These are phyloP conservation scores for Dryobates pubescens DNA, from an alignment of 2,797 vertebrate genomes.

Conservation along the genomic window DNA sequence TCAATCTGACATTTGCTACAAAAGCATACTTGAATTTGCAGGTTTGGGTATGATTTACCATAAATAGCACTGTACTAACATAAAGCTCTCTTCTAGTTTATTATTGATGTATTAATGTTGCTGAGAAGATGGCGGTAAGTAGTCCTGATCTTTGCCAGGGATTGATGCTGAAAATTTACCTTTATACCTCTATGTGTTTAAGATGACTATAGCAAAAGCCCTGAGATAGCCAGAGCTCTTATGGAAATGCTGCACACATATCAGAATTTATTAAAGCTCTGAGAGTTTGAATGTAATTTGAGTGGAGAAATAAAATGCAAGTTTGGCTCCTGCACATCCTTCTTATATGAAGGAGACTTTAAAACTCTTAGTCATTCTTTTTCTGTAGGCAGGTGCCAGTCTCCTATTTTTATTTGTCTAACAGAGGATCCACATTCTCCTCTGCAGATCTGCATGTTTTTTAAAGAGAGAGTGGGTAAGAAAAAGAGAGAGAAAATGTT, in stretches of 20 bases:
- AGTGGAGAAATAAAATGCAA: neutral
- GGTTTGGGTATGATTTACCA: neutral
- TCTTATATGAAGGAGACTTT: neutral
- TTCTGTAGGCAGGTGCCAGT: neutral
- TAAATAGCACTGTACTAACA: neutral
- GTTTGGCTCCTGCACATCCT: neutral
- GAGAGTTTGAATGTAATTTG: neutral
- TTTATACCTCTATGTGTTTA: neutral
- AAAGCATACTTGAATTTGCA: neutral
- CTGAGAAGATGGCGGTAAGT: neutral
- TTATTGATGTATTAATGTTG: neutral
- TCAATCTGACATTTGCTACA: neutral
- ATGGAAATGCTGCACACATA: neutral
- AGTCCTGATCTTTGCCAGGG: neutral
- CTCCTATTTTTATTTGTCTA: neutral
- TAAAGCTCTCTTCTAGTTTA: neutral
- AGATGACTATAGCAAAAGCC: neutral
- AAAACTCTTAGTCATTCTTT: neutral
- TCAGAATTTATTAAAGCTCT: neutral
- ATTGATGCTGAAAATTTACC: neutral
- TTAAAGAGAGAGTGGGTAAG: neutral
- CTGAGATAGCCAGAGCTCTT: neutral
- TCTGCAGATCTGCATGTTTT: neutral
- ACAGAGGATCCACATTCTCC: neutral
- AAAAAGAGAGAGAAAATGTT: neutral